A percentile compares a stretch with the other conserved stretches of the same genome.
Conservation (phyloP, 2,888 invertebrate species). For the Drosophila putrida region DNA sequence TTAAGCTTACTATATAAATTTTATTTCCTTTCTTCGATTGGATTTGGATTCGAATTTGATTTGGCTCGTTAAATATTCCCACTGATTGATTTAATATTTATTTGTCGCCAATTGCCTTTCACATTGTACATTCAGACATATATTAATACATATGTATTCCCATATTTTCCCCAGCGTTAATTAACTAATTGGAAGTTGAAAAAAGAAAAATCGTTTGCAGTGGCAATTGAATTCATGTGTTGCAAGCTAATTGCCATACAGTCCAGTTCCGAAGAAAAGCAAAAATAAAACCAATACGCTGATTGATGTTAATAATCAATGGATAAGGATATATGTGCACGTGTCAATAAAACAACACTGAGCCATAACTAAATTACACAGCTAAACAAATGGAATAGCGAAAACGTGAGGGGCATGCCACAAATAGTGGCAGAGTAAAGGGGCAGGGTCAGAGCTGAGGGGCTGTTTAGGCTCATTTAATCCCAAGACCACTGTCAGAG, state of each 20-base stretch:
- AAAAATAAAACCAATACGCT: slow-evolving; percentile 50
- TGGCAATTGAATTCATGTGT: slow-evolving; percentile 38
- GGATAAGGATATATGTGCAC: slow-evolving; percentile 19
- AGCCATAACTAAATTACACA: slow-evolving; percentile 68
- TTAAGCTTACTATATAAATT: not conserved
- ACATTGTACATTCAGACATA: slow-evolving; percentile 1
- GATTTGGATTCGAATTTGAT: too few relatives aligned
- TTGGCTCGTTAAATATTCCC: slow-evolving; percentile 12
- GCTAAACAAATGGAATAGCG: slow-evolving; percentile 34
- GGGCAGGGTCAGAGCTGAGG: not conserved
- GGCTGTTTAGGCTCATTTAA: slow-evolving; percentile 25
- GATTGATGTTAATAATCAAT: slow-evolving; percentile 70
- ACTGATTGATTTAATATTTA: slow-evolving; percentile 24
- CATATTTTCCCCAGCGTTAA: slow-evolving; percentile 49
- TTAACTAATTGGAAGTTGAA: slow-evolving; percentile 68
- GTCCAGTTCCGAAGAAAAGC: not conserved
- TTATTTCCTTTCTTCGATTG: not conserved
- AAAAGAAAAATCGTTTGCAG: slow-evolving; percentile 34
- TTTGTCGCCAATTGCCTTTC: slow-evolving; percentile 15
- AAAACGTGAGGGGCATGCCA: slow-evolving; percentile 66
- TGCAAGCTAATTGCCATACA: slow-evolving; percentile 51
- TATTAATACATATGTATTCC: not conserved
- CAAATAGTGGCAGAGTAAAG: not conserved
- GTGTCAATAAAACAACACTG: slow-evolving; percentile 24
- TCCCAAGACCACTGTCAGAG: slow-evolving; percentile 1